These are phyloP conservation scores for Sinohyriopsis cumingii DNA, from an alignment of 2,888 invertebrate genomes.

Conservation along the genomic window DNA sequence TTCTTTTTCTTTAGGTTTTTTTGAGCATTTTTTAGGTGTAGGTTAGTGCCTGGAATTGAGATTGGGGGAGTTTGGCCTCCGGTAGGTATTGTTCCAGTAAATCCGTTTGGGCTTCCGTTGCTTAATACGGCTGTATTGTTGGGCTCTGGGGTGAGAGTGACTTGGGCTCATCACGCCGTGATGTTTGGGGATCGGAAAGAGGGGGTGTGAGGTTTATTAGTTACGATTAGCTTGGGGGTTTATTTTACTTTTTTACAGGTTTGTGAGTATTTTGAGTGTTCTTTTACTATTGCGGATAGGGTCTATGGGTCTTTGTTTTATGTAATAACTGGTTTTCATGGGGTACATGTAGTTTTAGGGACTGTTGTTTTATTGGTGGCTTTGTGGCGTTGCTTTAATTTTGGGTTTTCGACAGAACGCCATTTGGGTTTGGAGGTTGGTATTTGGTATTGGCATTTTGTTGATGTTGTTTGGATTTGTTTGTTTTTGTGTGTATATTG, in stretches of 20 bases:
- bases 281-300: constrained; percentile 77
- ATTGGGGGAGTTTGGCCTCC: constrained; percentile 78
- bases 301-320: constrained; percentile 82
- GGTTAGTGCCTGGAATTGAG: constrained; percentile 75
- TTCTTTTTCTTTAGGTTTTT: constrained; percentile 78
- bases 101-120: constrained; percentile 81
- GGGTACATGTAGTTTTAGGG: constrained; percentile 81
- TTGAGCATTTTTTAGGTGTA: constrained; percentile 77
- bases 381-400: constrained; percentile 74
- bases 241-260: constrained; percentile 81
- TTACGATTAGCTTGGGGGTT: constrained; percentile 78
- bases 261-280: constrained; percentile 80
- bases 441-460: constrained; percentile 82
- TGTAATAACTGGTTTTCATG: constrained; percentile 84
- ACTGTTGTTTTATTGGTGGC: constrained; percentile 76
- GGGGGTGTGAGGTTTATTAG: constrained; percentile 73
- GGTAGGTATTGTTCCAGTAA: constrained; percentile 77
- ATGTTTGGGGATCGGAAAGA: constrained; percentile 74
- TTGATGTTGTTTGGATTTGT: constrained; percentile 79
- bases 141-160: constrained; percentile 81
- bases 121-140: constrained; percentile 83
- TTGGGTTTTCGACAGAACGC: constrained; percentile 76
- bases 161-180: constrained; percentile 77
- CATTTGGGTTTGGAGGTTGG: constrained; percentile 81
- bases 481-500: constrained; percentile 67